Conservation (phyloP, 2,797 vertebrate genomes). For the Poeciliopsis infans region DNA sequence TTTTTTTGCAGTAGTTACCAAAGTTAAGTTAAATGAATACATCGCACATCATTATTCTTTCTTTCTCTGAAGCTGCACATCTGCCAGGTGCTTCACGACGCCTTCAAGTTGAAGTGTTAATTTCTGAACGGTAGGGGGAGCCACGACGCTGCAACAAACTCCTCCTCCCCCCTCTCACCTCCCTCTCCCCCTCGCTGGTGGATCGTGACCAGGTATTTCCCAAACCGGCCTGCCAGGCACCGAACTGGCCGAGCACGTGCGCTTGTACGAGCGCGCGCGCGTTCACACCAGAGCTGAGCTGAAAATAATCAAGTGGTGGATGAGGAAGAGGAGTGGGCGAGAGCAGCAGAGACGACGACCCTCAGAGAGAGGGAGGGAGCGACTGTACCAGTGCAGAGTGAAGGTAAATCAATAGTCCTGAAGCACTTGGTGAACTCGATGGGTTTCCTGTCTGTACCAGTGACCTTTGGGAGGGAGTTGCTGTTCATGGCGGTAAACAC, state of each 20-base stretch:
- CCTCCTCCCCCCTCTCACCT: no score
- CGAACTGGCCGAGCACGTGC: slow-evolving; percentile 43
- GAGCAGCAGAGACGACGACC: slow-evolving; percentile 64
- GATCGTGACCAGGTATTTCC: slow-evolving; percentile 87
- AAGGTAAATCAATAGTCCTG: slow-evolving; percentile 65
- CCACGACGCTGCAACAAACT: slow-evolving; percentile 31
- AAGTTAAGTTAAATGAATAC: not conserved
- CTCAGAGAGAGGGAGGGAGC: slow-evolving; percentile 45
- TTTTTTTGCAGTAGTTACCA: not conserved
- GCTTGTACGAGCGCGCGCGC: slow-evolving; percentile 19
- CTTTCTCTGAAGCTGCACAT: slow-evolving; percentile 7
- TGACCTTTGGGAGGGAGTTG: slow-evolving; percentile 9
- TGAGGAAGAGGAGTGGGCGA: slow-evolving; percentile 67
- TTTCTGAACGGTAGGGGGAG: slow-evolving; percentile 66
- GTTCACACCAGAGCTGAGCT: slow-evolving; percentile 32
- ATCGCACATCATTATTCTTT: not conserved
- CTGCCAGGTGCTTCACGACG: not conserved
- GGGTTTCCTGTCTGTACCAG: slow-evolving; percentile 53
- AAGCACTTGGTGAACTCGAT: slow-evolving; percentile 52
- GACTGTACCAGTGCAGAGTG: slow-evolving; percentile 46
- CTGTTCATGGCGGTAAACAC: slow-evolving; percentile 11
- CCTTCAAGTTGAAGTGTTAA: slow-evolving; percentile 19
- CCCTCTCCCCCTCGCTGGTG: slow-evolving; percentile 25
- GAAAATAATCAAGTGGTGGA: slow-evolving; percentile 74
- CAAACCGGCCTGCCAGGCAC: slow-evolving; percentile 71